A percentile compares a stretch with the other conserved stretches of the same genome.
Conservation (phyloP, 2,888 invertebrate species). For the Anticlea derivata region DNA sequence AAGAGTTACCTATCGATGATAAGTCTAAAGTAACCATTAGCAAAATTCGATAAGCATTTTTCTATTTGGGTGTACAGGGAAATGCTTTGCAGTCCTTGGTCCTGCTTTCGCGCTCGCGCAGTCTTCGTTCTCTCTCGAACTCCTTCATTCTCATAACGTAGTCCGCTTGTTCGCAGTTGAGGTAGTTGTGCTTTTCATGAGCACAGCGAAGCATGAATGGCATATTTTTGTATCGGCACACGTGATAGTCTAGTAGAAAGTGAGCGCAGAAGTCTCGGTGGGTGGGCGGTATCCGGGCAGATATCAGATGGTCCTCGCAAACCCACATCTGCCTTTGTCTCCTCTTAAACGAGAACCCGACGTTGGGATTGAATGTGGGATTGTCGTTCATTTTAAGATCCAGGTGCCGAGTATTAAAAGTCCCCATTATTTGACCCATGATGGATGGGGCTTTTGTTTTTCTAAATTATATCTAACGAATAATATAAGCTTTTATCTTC, state of each 20-base stretch:
- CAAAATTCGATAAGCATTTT: background rate
- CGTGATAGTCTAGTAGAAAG: constrained; percentile 85
- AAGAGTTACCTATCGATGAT: no score
- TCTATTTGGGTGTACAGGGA: constrained; percentile 5
- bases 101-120: constrained; percentile 60
- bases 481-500: background rate
- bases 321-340: constrained; percentile 88
- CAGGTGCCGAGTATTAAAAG: constrained; percentile 45
- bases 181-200: constrained; percentile 88
- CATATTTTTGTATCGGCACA: constrained; percentile 87
- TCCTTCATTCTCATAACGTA: constrained; percentile 83
- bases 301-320: constrained; percentile 88
- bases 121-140: constrained; percentile 67
- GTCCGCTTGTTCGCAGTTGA: constrained; percentile 91
- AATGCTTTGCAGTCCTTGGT: constrained; percentile 34
- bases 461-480: no score
- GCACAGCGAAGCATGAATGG: constrained; percentile 88
- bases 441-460: no score
- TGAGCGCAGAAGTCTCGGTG: constrained; percentile 94
- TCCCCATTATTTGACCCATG: constrained; percentile 62
- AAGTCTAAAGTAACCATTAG: no score
- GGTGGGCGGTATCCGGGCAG: constrained; percentile 86
- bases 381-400: constrained; percentile 60
- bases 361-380: constrained; percentile 86
- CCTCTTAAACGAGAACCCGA: constrained; percentile 88